These are phyloP conservation scores for Todiramphus saurophagus DNA, from an alignment of 2,113 vertebrate genomes.

Conservation along the genomic window DNA sequence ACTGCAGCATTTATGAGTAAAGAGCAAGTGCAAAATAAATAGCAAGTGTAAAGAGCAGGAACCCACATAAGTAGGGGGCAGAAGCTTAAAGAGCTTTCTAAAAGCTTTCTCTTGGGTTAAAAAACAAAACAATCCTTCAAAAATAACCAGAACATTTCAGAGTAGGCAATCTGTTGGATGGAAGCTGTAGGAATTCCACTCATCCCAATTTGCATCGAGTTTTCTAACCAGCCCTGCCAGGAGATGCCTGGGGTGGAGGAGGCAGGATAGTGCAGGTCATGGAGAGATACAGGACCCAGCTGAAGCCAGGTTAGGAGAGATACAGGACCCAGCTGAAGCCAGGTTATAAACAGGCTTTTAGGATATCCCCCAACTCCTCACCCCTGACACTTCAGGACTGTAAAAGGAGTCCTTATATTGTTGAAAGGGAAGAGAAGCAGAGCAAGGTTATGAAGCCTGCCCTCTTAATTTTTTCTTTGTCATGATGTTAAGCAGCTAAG, in stretches of 20 bases:
- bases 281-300: neutral
- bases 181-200: neutral
- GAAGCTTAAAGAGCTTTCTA: constrained; percentile 44
- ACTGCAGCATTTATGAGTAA: constrained; percentile 59
- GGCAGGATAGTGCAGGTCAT: neutral
- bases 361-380: neutral
- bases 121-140: constrained; percentile 38
- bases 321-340: neutral
- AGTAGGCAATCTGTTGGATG: neutral
- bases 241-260: neutral
- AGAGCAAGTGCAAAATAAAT: constrained; percentile 71
- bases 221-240: neutral
- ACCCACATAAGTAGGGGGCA: constrained; percentile 56
- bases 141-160: neutral
- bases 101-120: constrained; percentile 49
- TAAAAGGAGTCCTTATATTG: neutral
- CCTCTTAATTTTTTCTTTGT: neutral
- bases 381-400: neutral
- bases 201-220: neutral
- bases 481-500: neutral
- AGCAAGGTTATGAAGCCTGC: neutral
- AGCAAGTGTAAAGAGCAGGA: constrained; percentile 64
- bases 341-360: neutral
- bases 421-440: neutral
- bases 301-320: no score